Evolutionary conservation across 2,888 invertebrate genomes (phyloP), one percentile per base, ranked within the genome.

Genomic region (Caenorhabditis virilis): DNA sequence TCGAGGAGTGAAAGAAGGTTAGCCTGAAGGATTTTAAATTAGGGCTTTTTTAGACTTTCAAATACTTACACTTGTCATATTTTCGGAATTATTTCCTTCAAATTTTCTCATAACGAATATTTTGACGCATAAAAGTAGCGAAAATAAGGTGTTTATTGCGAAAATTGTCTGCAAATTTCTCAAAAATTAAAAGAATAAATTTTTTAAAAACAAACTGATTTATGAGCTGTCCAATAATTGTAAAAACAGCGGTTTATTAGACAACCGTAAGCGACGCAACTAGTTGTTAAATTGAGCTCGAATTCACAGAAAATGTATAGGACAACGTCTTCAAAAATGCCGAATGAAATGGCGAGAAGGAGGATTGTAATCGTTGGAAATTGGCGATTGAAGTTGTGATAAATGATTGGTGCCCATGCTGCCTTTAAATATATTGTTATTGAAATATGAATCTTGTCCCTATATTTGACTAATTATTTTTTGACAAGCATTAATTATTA

Each of bases 181-280:
- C n/a, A n/a, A n/a, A n/a, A n/a, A n/a, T n/a, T n/a, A n/a, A n/a
- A n/a, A n/a, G n/a, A n/a, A n/a, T n/a, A n/a, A n/a, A n/a, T n/a
- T n/a, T n/a, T n/a, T n/a, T n/a, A n/a, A n/a, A n/a, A n/a, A n/a
- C 46, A 20, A 15, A 62, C 62, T 38, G 62, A 43, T 53, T 63
- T 63, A 41, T 63, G 53, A n/a, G 43, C 22, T 1, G 57, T 53
- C 63, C 63, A 63, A 42, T 57, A 63, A 5, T 11, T 15, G 4
- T 45, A 27, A 33, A 63, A 63, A 45, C 63, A 63, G 2, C 25
- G 3, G 36, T 63, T 63, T 0, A 63, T 49, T 1, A 48, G 36
- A 25, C 63, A 63, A 2, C 63, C 63, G 11, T 57, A 43, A 1
- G 53, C 57, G 4, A 45, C 42, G 22, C 63, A 63, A 23, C 35